These are phyloP conservation scores for Amorpha juglandis DNA, from an alignment of 2,888 invertebrate genomes.

Conservation along the genomic window DNA sequence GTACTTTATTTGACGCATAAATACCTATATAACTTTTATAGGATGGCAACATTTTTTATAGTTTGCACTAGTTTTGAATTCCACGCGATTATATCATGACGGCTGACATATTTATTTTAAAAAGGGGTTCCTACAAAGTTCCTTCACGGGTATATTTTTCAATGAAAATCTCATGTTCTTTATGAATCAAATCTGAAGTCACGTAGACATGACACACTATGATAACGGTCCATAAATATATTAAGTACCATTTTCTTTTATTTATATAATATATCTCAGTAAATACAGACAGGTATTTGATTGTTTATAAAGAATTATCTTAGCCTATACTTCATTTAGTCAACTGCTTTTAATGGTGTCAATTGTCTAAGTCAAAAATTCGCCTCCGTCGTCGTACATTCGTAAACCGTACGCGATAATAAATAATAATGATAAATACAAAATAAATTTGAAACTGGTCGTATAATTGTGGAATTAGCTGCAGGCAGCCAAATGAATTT, in stretches of 20 bases:
- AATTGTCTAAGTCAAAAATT: background rate
- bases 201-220: background rate
- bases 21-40: background rate
- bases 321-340: too few species aligned
- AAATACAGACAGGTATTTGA: too few species aligned
- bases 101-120: too few species aligned
- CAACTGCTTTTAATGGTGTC: background rate
- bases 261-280: background rate
- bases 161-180: background rate
- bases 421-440: background rate
- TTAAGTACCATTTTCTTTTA: background rate
- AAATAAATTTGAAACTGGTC: slow-evolving; percentile 9
- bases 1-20: background rate
- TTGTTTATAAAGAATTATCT: too few species aligned
- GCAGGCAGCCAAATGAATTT: slow-evolving; percentile 30
- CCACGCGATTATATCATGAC: background rate
- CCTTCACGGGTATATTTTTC: background rate
- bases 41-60: background rate
- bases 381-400: background rate
- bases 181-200: background rate
- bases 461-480: slow-evolving; percentile 14
- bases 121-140: too few species aligned
- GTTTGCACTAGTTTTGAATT: too few species aligned
- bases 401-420: background rate
- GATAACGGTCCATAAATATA: background rate